These are phyloP conservation scores for Silurus asotus DNA, from an alignment of 2,113 vertebrate species.

Conservation along the genomic window DNA sequence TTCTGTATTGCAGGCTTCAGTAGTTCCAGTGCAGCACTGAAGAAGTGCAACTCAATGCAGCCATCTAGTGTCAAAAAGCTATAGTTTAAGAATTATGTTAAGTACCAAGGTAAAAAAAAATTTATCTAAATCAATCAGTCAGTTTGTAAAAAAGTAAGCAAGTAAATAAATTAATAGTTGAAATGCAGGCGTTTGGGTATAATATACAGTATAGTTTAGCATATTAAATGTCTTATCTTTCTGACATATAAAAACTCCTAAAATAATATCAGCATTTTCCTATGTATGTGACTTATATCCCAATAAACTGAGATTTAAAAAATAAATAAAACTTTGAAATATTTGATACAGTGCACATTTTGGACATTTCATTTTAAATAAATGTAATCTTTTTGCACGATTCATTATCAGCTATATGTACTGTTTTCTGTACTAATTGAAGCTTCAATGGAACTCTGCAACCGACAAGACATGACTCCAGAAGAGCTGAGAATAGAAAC, in stretches of 20 bases:
- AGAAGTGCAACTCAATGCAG: conserved; percentile 67
- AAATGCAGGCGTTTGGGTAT: background rate
- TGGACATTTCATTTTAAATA: background rate
- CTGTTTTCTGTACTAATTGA: conserved; percentile 60
- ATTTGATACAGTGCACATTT: background rate
- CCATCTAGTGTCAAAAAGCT: conserved; percentile 64
- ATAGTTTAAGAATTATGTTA: background rate
- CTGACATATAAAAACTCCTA: background rate
- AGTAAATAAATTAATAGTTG: background rate
- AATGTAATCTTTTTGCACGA: conserved; percentile 61
- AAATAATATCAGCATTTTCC: background rate
- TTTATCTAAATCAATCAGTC: background rate
- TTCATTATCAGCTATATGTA: conserved; percentile 70
- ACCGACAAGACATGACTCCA: conserved; percentile 64
- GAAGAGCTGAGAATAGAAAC: conserved; percentile 33
- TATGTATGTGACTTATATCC: background rate
- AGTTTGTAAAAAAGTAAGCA: background rate
- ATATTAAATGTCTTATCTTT: background rate
- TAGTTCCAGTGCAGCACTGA: background rate
- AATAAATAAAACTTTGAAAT: background rate
- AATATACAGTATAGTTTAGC: background rate
- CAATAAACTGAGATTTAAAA: background rate
- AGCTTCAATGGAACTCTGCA: conserved; percentile 64
- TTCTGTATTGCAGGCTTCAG: background rate
- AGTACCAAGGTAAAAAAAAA: background rate